Evolutionary conservation across 23 tunicate species (phyloP).

Genomic region (Diplosoma virens): DNA sequence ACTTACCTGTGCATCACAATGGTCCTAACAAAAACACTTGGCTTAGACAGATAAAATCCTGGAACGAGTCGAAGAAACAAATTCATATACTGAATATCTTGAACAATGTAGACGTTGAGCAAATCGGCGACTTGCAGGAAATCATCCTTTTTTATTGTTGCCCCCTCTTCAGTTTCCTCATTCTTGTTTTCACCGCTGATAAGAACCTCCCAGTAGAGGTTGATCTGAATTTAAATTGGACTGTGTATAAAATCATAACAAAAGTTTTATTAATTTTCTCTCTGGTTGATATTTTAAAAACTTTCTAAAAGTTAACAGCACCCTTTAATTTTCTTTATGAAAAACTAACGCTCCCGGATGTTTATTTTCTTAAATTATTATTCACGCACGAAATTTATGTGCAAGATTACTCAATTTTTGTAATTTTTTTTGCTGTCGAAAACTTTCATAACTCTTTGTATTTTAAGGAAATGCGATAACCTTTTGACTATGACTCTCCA

Average conservation of each 20-base stretch:
- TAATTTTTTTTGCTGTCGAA: too few relatives aligned
- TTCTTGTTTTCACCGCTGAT: neutral
- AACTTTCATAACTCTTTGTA: too few relatives aligned
- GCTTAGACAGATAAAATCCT: conserved; percentile 39
- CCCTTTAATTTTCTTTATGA: too few relatives aligned
- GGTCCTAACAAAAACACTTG: conserved; percentile 48
- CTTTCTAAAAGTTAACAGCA: too few relatives aligned
- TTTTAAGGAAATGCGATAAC: too few relatives aligned
- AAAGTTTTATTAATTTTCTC: neutral
- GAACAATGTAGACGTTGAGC: conserved; percentile 64
- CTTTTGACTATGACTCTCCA: too few relatives aligned
- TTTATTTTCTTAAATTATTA: too few relatives aligned
- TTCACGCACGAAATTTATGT: too few relatives aligned
- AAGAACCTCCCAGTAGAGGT: conserved; percentile 69
- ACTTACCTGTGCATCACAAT: conserved; percentile 62
- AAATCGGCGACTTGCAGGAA: conserved; percentile 61
- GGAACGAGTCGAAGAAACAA: conserved; percentile 41
- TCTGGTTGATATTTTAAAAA: too few relatives aligned
- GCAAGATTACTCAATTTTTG: too few relatives aligned
- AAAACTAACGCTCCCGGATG: too few relatives aligned
- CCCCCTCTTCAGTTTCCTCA: neutral
- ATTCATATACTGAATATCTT: conserved; percentile 37
- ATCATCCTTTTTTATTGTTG: conserved; percentile 36
- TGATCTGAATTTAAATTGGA: conserved; percentile 16
- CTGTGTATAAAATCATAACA: neutral